Evolutionary conservation across 2,113 vertebrate genomes (phyloP).

Genomic region (Hirundichthys speculiger): DNA sequence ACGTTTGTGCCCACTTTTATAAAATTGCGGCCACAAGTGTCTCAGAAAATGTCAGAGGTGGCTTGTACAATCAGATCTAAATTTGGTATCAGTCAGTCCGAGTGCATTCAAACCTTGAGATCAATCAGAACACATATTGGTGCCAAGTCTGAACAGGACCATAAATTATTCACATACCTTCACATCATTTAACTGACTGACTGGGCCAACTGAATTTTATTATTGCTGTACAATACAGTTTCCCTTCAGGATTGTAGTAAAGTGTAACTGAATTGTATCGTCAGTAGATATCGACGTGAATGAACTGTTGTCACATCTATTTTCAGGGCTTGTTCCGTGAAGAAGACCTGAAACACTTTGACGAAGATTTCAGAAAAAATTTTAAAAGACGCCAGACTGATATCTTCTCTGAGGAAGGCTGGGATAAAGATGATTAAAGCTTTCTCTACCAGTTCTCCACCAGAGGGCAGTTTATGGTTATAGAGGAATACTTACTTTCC

Average conservation of each 20-base stretch:
- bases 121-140: neutral
- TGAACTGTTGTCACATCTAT: neutral
- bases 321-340: constrained; percentile 89
- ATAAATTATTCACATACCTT: neutral
- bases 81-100: too few relatives aligned
- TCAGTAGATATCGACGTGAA: neutral
- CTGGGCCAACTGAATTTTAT: too few relatives aligned
- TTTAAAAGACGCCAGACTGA: constrained; percentile 78
- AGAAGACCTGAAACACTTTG: constrained; percentile 88
- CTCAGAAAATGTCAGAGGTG: too few relatives aligned
- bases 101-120: too few relatives aligned
- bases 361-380: constrained; percentile 86
- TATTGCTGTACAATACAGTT: too few relatives aligned
- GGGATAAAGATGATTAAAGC: constrained; percentile 52
- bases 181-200: neutral
- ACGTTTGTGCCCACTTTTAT: too few relatives aligned
- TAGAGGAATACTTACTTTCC: neutral
- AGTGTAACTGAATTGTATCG: too few relatives aligned
- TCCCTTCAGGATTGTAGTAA: too few relatives aligned
- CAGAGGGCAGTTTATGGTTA: constrained; percentile 28
- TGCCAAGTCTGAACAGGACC: neutral
- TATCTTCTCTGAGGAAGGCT: constrained; percentile 66
- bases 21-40: too few relatives aligned
- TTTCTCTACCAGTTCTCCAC: constrained; percentile 25
- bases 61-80: too few relatives aligned